Base-by-base conservation (phyloP, 2,888 invertebrate species). In the Erebia ligea region DNA sequence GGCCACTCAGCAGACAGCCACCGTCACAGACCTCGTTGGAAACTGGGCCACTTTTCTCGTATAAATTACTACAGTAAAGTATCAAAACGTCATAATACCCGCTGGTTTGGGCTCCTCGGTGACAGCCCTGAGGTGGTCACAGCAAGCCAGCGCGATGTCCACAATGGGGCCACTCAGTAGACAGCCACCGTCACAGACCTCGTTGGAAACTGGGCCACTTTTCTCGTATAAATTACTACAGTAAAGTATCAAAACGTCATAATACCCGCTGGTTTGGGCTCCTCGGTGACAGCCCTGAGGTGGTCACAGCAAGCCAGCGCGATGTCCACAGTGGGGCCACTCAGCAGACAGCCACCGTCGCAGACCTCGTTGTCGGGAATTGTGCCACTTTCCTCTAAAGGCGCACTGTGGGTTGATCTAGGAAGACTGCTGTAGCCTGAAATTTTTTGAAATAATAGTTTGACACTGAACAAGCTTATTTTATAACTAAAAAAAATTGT, bases 401-500 rank as follows among this genome's bases (percentile, higher is more conserved):
- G 95, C 77, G 96, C 96, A 76, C 96, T 96, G 92, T 97, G 97
- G 81, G 97, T 97, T 70, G 97, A 97, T 76, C 97, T 95, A 42
- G 97, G 97, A 81, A 97, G 93, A 89, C 97, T 97, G 90, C 97
- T 97, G 91, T 97, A 97, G 71, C 97, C 97, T 97, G 78, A 1
- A 25, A 67, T 9, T 34, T 34, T 34, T 34, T 34, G 1, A 34
- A 34, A 52, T 17, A 17, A 25, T 15, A 21, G 13, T 34, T 11
- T 42, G 42, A 42, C 42, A 42, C 11, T 11, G 42, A 42, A 42
- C 1, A 11, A 42, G 10, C 11, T 42, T 42, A 42, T 42, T 11
- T 9, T 1, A 42, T 11, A 5, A 11, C 3, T 40, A 40, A 42
- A 34, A 34, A 34, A 34, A 34, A 34, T 34, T 6, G 6, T 34